Base-by-base conservation (phyloP, 1,140 invertebrate genomes). In the Drosophila tani region DNA sequence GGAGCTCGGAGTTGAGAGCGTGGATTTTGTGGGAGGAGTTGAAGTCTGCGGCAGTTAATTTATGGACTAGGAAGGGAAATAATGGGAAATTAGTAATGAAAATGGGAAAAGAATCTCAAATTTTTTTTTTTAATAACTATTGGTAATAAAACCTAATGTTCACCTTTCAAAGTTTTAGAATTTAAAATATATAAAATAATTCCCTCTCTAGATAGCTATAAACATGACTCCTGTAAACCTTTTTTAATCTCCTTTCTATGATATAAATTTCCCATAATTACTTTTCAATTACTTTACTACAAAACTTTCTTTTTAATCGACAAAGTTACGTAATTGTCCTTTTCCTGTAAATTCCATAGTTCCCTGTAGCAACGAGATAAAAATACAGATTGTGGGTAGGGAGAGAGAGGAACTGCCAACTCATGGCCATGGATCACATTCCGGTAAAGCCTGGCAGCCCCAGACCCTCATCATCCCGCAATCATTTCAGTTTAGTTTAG, bases 341-440 rank as follows among this genome's bases (percentile, higher is more conserved):
- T 49, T 66, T 17, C 19, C 12, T 35, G 21, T 32, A 14, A 46
- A 21, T 14, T 19, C 32, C 43, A 21, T 29, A 21, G 35, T 43
- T 35, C 17, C 21, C 14, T 11, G 15, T 35, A 29, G 32, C 11
- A n/a, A 47, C 12, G 8, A 19, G 55, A 14, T n/a, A 46, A 9
- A 27, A 12, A 38, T 15, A 12, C 17, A 21, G 15, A 38, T 43
- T 27, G 21, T 29, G 17, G 21, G 41, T 59, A 3, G 11, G 24
- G 9, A 49, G 49, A 11, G 19, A 15, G 14, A 40, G 67, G 51
- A 73, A 73, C 29, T 74, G 40, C 55, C 67, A 51, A 29, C 55
- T 74, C 70, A 74, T 60, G 70, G 46, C 29, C 67, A 41, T 50
- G 67, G 53, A 68, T 51, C 69, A 43, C 40, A 69, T 57, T 69